A percentile compares a stretch with the other conserved stretches of the same genome.
Evolutionary conservation across 2,888 invertebrate species (phyloP).

Genomic region (Epinotia bilunana): DNA sequence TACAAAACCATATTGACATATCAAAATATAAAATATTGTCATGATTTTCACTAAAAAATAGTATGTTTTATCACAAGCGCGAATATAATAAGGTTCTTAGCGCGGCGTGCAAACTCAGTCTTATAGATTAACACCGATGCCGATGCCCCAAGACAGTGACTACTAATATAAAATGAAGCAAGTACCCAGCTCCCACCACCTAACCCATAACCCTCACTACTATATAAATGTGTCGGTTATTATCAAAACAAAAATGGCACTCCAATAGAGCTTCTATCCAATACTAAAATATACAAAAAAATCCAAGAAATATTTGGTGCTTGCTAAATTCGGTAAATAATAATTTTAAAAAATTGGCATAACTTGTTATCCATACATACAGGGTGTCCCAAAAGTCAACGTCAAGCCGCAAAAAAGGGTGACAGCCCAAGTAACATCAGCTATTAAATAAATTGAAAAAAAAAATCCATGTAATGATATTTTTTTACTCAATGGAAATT

Average conservation of each 20-base stretch:
- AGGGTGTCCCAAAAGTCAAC: too few species aligned
- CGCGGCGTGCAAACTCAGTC: constrained; percentile 38
- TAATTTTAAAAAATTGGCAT: neutral
- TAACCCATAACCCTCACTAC: constrained; percentile 18
- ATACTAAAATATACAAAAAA: neutral
- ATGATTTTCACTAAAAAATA: constrained; percentile 26
- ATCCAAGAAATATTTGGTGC: constrained; percentile 11
- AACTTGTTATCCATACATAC: neutral
- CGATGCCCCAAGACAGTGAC: constrained; percentile 17
- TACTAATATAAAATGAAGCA: constrained; percentile 8
- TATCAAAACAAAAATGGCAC: constrained; percentile 29
- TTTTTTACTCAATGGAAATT: too few species aligned
- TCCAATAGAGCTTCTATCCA: constrained; percentile 11
- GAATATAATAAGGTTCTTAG: constrained; percentile 29
- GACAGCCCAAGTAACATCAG: too few species aligned
- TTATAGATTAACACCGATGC: constrained; percentile 29
- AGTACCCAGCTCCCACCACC: constrained; percentile 35
- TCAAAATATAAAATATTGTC: constrained; percentile 30
- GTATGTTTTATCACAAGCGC: constrained; percentile 27
- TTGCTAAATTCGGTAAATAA: constrained; percentile 14
- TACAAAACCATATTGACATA: constrained; percentile 15
- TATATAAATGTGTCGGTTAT: neutral
- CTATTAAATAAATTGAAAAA: too few species aligned
- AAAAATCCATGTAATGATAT: too few species aligned
- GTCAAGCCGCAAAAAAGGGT: too few species aligned